Percentiles rank a stretch among this genome's conserved stretches.
Evolutionary conservation across 2,888 invertebrate species (phyloP).

Genomic region (Biston stratarius): DNA sequence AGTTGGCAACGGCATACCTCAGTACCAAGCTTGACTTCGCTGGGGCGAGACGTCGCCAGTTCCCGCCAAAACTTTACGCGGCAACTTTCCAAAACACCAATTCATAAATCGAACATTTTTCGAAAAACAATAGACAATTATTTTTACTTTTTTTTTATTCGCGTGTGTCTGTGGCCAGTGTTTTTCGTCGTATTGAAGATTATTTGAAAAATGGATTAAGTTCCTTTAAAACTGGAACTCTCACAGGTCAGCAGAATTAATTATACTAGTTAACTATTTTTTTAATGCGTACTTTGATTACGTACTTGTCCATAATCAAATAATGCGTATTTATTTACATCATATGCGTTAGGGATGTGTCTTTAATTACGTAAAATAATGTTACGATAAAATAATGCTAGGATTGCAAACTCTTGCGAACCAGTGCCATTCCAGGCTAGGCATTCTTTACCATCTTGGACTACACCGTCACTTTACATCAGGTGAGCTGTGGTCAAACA

Average conservation of each 20-base stretch:
- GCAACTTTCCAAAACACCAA: slow-evolving; percentile 27
- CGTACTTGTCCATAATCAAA: background rate
- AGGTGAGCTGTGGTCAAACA: no score
- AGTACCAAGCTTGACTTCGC: slow-evolving; percentile 25
- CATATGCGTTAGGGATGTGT: no score
- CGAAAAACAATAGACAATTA: slow-evolving; percentile 1
- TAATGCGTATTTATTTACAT: background rate
- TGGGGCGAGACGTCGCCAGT: slow-evolving; percentile 12
- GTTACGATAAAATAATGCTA: no score
- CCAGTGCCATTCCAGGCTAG: no score
- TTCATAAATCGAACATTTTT: slow-evolving; percentile 7
- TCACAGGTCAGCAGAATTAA: slow-evolving; percentile 35
- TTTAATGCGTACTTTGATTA: background rate
- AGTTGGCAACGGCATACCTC: slow-evolving; percentile 10
- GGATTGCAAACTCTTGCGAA: no score
- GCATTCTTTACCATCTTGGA: no score
- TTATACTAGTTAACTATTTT: slow-evolving; percentile 10
- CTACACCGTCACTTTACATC: no score
- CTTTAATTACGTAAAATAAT: no score
- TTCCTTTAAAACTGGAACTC: slow-evolving; percentile 36
- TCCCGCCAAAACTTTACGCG: slow-evolving; percentile 45
- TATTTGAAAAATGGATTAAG: slow-evolving; percentile 36
- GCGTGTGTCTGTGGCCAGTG: slow-evolving; percentile 29
- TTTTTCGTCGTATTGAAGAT: slow-evolving; percentile 19
- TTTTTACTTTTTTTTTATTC: slow-evolving; percentile 20